phyloP scores from a whole-genome alignment of 1,140 invertebrate species.

The Drosophila kohkoa region DNA sequence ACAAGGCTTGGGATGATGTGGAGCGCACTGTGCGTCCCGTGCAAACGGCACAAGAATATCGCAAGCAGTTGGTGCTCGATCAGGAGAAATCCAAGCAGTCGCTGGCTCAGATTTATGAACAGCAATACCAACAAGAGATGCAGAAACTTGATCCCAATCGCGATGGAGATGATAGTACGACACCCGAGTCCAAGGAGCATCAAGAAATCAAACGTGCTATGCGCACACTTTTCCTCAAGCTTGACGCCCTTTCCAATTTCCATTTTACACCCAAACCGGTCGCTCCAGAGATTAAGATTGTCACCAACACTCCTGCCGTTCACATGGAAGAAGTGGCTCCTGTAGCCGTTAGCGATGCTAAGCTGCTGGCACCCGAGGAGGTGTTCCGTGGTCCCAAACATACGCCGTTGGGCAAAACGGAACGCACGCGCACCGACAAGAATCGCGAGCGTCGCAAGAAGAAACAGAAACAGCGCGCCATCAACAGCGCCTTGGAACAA shows the following conservation, averaged over 20 bases:
- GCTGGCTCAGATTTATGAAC: conserved; percentile 97
- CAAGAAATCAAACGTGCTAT: conserved; percentile 92
- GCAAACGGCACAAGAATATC: conserved; percentile 93
- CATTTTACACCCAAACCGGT: conserved; percentile 96
- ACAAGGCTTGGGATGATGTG: conserved; percentile 98
- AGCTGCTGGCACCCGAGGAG: conserved; percentile 97
- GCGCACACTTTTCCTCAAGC: conserved; percentile 92
- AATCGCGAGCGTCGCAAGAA: conserved; percentile 95
- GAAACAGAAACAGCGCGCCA: conserved; percentile 90
- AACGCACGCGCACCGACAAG: conserved; percentile 94
- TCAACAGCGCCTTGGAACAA: conserved; percentile 87
- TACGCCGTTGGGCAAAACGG: conserved; percentile 91
- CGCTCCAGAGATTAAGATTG: conserved; percentile 94
- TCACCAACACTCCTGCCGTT: conserved; percentile 96
- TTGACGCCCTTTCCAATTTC: conserved; percentile 97
- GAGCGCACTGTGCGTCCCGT: conserved; percentile 94
- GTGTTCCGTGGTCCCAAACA: conserved; percentile 92
- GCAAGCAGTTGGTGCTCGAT: conserved; percentile 95
- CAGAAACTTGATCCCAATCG: conserved; percentile 88
- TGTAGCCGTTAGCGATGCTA: conserved; percentile 92
- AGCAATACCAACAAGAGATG: conserved; percentile 94
- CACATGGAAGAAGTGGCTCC: conserved; percentile 98
- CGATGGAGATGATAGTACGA: conserved; percentile 85
- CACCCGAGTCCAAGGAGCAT: conserved; percentile 90
- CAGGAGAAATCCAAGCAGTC: conserved; percentile 98